Conservation (phyloP, 2,797 vertebrate genomes). For the Cygnus olor region DNA sequence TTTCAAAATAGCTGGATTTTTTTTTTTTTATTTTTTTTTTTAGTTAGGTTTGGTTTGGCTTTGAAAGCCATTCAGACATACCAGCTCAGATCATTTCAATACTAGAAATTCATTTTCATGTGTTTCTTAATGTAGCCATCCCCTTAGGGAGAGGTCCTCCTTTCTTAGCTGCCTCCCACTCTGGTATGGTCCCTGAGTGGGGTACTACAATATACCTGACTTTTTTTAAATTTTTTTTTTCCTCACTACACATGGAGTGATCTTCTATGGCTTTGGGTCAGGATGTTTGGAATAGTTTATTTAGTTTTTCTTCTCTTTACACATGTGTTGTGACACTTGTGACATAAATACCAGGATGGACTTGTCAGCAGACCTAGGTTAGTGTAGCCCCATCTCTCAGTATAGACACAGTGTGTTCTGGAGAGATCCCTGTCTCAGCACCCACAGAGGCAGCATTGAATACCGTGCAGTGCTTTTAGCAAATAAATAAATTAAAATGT, state of each 20-base stretch:
- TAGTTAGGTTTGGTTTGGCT: background rate
- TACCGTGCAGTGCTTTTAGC: background rate
- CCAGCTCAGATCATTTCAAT: background rate
- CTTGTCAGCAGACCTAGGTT: background rate
- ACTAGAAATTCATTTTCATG: background rate
- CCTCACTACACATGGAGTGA: background rate
- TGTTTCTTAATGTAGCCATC: background rate
- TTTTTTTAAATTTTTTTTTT: too few relatives aligned
- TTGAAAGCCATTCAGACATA: background rate
- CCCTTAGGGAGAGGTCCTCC: background rate
- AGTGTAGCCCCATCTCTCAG: background rate
- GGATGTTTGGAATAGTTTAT: accelerated
- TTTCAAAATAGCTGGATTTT: background rate
- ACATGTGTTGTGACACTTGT: background rate
- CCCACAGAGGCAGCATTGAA: accelerated
- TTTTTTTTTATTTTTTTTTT: accelerated
- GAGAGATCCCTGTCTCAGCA: background rate
- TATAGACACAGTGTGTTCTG: background rate
- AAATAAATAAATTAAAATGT: background rate
- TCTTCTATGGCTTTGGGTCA: background rate
- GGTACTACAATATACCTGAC: background rate
- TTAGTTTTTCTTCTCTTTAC: background rate
- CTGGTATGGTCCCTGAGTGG: background rate
- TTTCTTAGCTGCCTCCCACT: background rate
- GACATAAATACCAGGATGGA: background rate